phyloP scores from a whole-genome alignment of 35 echinoderm and acorn worm species.

The Strongylocentrotus purpuratus region DNA sequence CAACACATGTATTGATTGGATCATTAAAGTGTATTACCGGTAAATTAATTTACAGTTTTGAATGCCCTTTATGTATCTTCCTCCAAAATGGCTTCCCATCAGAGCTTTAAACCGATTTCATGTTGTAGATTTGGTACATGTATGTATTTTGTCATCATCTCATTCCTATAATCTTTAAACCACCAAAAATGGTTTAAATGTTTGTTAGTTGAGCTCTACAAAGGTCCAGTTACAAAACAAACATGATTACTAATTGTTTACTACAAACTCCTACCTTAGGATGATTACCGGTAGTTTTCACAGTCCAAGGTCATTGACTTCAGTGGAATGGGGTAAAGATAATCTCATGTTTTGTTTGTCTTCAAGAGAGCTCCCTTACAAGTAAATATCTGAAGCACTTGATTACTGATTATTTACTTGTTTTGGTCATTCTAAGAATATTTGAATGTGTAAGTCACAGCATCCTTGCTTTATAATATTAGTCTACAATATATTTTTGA shows the following conservation, averaged over 20 bases:
- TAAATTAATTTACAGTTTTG: no score
- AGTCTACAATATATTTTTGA: no score
- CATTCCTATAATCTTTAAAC: neutral
- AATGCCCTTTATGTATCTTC: no score
- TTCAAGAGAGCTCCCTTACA: neutral
- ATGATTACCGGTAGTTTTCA: neutral
- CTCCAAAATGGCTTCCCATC: no score
- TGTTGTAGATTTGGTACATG: neutral
- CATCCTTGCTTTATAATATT: no score
- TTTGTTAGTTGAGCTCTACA: neutral
- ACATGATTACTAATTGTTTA: neutral
- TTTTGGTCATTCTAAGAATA: neutral
- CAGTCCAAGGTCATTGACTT: neutral
- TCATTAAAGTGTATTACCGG: no score
- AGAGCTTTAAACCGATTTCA: no score
- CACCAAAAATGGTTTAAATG: neutral
- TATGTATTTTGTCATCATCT: neutral
- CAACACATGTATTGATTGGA: no score
- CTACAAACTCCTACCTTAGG: neutral
- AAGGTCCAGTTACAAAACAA: slow-evolving; percentile 2
- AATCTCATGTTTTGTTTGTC: neutral
- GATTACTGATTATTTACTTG: neutral
- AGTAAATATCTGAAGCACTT: neutral
- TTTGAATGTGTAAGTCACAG: neutral
- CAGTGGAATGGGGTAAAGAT: neutral